These are phyloP conservation scores for Orientallactaga bullata DNA, from an alignment of 2,113 vertebrate genomes.

Conservation along the genomic window DNA sequence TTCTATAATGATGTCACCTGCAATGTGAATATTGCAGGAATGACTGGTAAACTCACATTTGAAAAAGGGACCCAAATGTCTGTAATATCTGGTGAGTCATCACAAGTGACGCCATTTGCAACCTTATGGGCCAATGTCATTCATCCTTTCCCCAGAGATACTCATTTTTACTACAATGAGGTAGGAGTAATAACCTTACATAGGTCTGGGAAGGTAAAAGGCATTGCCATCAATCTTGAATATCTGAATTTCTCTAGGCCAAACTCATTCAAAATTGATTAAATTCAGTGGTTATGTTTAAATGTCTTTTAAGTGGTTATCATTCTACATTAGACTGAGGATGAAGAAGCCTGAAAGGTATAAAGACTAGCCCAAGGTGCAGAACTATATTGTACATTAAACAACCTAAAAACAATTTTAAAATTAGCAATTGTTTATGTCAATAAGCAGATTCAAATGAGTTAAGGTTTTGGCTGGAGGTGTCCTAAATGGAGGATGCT, in stretches of 20 bases:
- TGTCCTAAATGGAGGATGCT: not conserved
- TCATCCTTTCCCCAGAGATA: not conserved
- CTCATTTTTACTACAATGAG: not conserved
- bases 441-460: not conserved
- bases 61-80: conserved; percentile 67
- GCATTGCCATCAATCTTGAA: conserved; percentile 37
- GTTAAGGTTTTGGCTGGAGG: not conserved
- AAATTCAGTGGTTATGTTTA: conserved; percentile 45
- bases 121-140: not conserved
- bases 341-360: conserved; percentile 26
- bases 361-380: conserved; percentile 40
- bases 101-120: not conserved
- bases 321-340: conserved; percentile 16
- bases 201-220: conserved; percentile 7
- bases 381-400: conserved; percentile 34
- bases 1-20: conserved; percentile 61
- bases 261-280: conserved; percentile 68
- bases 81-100: conserved; percentile 73
- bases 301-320: conserved; percentile 53
- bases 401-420: not conserved
- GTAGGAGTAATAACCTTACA: conserved; percentile 22
- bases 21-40: conserved; percentile 66
- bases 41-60: conserved; percentile 55
- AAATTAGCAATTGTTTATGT: not conserved
- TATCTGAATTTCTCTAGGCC: conserved; percentile 63